Evolutionary conservation across 2,113 vertebrate genomes (phyloP).

Genomic region (Platanista minor): DNA sequence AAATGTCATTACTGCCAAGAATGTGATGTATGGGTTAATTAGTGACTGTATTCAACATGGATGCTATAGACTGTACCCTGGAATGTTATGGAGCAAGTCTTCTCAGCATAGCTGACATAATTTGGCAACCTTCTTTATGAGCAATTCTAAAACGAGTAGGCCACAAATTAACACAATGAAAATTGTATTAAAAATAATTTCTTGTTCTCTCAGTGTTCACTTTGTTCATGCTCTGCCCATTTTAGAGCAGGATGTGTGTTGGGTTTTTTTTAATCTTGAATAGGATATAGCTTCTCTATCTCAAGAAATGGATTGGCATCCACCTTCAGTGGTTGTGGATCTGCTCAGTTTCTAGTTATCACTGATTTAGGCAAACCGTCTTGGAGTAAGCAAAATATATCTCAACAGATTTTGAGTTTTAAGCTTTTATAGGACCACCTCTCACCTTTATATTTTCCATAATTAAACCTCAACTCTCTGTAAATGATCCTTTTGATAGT

Average conservation of each 20-base stretch:
- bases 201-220: not conserved
- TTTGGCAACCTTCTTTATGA: not conserved
- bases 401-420: not conserved
- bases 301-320: not conserved
- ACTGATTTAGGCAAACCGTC: not conserved
- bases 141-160: not conserved
- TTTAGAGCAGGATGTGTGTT: not conserved
- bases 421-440: not conserved
- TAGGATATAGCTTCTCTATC: not conserved
- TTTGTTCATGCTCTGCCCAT: not conserved
- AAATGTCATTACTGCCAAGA: not conserved
- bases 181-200: not conserved
- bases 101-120: constrained; percentile 24
- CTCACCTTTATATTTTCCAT: not conserved
- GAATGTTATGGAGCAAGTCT: constrained; percentile 9
- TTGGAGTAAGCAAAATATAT: not conserved
- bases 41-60: not conserved
- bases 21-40: not conserved
- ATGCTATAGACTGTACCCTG: not conserved
- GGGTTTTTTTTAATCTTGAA: not conserved
- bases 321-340: rapidly evolving
- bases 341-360: not conserved
- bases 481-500: not conserved
- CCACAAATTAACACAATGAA: not conserved
- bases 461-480: not conserved